These are phyloP conservation scores for Microtus ochrogaster DNA, from an alignment of 2,113 vertebrate species.

Conservation along the genomic window DNA sequence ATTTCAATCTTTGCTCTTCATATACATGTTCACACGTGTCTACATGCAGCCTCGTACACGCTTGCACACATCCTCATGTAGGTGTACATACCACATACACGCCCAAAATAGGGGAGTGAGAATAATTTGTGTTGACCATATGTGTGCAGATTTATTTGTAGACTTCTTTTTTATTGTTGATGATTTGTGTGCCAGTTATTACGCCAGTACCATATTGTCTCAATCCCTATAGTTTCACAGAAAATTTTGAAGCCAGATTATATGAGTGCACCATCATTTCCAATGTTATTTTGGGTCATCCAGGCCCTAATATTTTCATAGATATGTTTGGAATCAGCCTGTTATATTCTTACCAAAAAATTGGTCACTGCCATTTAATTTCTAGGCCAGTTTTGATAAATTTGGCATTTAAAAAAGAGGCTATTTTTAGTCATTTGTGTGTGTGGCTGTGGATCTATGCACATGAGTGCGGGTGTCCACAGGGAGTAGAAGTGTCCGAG, in stretches of 20 bases:
- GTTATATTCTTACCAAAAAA: background rate
- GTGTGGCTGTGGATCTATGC: background rate
- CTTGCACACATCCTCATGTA: too few relatives aligned
- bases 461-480: background rate
- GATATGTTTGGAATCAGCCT: background rate
- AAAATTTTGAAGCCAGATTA: slow-evolving; percentile 19
- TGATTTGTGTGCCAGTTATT: background rate
- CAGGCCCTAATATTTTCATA: slow-evolving; percentile 7
- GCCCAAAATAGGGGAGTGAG: too few relatives aligned
- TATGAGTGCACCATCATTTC: background rate
- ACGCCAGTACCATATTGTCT: background rate
- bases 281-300: background rate
- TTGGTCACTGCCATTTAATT: background rate
- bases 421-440: background rate
- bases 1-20: background rate
- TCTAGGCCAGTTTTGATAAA: background rate
- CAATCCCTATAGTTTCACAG: background rate
- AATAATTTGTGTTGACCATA: background rate
- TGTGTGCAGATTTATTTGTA: slow-evolving; percentile 27
- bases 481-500: background rate
- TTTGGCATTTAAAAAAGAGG: background rate
- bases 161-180: background rate
- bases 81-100: background rate
- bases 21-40: too few relatives aligned
- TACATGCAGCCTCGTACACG: background rate